Percentiles rank a stretch among this genome's conserved stretches.
phyloP scores from a whole-genome alignment of 2,113 vertebrate species.

The Silurus meridionalis region DNA sequence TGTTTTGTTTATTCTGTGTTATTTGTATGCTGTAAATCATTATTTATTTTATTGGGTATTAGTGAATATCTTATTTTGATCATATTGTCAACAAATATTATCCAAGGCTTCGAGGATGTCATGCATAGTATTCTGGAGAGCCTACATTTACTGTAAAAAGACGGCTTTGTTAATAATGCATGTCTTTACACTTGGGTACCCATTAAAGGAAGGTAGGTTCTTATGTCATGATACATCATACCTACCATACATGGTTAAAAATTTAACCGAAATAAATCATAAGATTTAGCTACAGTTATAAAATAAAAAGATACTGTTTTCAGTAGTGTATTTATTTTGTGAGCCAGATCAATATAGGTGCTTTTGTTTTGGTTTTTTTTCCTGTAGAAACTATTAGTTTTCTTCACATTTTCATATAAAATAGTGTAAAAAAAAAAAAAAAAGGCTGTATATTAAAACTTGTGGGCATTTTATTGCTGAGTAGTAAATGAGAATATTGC shows the following conservation, averaged over 20 bases:
- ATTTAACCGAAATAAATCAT: background rate
- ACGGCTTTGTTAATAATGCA: background rate
- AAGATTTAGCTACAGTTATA: too few relatives aligned
- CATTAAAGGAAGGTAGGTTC: background rate
- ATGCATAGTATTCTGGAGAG: background rate
- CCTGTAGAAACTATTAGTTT: slow-evolving; percentile 11
- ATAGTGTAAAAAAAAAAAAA: slow-evolving; percentile 48
- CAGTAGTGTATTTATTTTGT: background rate
- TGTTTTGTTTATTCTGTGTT: background rate
- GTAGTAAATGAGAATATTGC: slow-evolving; percentile 64
- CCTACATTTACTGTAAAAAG: background rate
- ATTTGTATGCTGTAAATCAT: background rate
- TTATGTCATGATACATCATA: background rate
- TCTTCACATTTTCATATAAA: slow-evolving; percentile 54
- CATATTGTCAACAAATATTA: background rate
- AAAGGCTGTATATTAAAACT: slow-evolving; percentile 69
- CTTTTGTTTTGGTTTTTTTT: slow-evolving; percentile 12
- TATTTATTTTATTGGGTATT: background rate
- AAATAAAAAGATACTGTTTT: slow-evolving; percentile 21
- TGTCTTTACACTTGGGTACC: background rate
- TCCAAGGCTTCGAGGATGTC: background rate
- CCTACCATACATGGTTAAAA: background rate
- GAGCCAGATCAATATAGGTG: slow-evolving; percentile 6
- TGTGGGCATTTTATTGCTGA: slow-evolving; percentile 68
- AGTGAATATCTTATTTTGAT: background rate